Conservation (phyloP, 2,797 vertebrate genomes). For the Poecilia velifera region DNA sequence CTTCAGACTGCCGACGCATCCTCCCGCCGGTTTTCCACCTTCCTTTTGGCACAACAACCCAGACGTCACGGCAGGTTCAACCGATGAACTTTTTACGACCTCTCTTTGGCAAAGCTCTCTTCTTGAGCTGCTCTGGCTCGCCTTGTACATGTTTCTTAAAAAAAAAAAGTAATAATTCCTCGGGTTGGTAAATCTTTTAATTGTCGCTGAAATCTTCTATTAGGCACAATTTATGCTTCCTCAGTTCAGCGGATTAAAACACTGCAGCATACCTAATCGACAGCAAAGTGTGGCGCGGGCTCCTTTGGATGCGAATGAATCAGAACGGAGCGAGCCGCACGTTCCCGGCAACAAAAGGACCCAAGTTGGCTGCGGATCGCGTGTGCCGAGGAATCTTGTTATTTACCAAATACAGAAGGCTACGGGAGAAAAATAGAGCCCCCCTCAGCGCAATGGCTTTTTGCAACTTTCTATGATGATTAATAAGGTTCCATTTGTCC, state of each 20-base stretch:
- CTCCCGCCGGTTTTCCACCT: not conserved
- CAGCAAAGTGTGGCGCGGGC: constrained; percentile 22
- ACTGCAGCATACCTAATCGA: constrained; percentile 29
- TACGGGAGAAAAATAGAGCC: constrained; percentile 60
- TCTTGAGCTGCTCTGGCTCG: not conserved
- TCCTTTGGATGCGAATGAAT: constrained; percentile 42
- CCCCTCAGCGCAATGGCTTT: constrained; percentile 33
- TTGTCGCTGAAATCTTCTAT: constrained; percentile 16
- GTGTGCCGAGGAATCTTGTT: constrained; percentile 34
- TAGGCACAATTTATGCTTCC: constrained; percentile 32
- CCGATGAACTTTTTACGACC: not conserved
- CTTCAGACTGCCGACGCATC: not conserved
- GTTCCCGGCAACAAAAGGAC: constrained; percentile 42
- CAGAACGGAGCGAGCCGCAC: constrained; percentile 33
- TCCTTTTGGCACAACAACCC: constrained; percentile 10
- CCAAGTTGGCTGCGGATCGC: constrained; percentile 45
- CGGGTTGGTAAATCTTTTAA: constrained; percentile 20
- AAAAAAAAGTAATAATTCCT: constrained; percentile 5
- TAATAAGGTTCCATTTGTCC: constrained; percentile 71
- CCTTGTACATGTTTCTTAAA: constrained; percentile 16
- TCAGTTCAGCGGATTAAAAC: constrained; percentile 34
- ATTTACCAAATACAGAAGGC: constrained; percentile 55
- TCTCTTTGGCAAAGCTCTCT: not conserved
- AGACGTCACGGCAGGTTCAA: constrained; percentile 5
- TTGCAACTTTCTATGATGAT: constrained; percentile 70